phyloP scores from a whole-genome alignment of 2,888 invertebrate species.

The Limnephilus marmoratus region DNA sequence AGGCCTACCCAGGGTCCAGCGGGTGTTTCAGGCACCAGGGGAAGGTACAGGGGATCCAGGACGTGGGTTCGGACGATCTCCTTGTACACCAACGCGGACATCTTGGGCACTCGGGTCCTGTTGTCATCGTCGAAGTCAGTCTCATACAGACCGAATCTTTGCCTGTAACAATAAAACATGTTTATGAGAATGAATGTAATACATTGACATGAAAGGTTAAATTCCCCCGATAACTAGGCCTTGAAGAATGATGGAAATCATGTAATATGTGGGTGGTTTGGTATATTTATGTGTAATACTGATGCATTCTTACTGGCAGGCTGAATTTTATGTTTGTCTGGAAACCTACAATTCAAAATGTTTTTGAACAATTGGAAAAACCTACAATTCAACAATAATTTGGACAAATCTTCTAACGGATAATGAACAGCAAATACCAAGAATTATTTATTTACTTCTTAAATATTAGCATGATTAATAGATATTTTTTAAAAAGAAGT shows the following conservation, averaged over 20 bases:
- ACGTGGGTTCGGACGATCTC: conserved; percentile 71
- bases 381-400: too few species aligned
- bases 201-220: neutral
- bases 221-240: neutral
- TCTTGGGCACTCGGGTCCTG: conserved; percentile 78
- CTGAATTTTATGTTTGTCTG: too few species aligned
- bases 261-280: too few species aligned
- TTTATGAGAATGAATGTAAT: neutral
- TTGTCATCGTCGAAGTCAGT: conserved; percentile 79
- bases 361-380: too few species aligned
- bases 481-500: neutral
- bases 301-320: too few species aligned
- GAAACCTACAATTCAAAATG: too few species aligned
- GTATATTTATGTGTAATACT: too few species aligned
- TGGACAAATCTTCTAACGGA: too few species aligned
- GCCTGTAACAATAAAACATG: conserved; percentile 68
- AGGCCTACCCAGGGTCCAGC: conserved; percentile 62
- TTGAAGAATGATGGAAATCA: neutral
- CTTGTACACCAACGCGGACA: conserved; percentile 76
- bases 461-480: neutral
- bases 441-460: neutral
- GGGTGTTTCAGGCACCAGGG: conserved; percentile 56
- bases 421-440: neutral
- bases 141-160: conserved; percentile 80
- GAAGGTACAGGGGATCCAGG: conserved; percentile 63